Evolutionary conservation across 2,888 invertebrate species (phyloP).

Genomic region (Campoplex nolae): DNA sequence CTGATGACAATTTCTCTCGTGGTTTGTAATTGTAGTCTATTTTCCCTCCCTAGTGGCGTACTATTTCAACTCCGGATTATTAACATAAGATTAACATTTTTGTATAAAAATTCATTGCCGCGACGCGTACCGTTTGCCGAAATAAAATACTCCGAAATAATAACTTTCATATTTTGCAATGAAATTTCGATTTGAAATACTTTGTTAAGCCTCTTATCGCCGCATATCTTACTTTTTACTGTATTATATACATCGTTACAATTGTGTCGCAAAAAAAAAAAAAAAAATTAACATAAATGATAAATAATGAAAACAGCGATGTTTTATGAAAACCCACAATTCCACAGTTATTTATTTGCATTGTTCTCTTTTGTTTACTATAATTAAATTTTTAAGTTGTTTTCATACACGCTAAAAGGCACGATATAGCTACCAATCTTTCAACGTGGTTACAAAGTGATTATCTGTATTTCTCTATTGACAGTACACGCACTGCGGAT

Average conservation of each 20-base stretch:
- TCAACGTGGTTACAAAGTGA: slow-evolving; percentile 83
- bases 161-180: background rate
- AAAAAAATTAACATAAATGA: slow-evolving; percentile 70
- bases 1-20: too few relatives aligned
- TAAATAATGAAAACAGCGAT: slow-evolving; percentile 80
- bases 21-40: too few relatives aligned
- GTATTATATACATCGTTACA: slow-evolving; percentile 78
- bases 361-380: slow-evolving; percentile 75
- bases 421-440: slow-evolving; percentile 83
- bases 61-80: background rate
- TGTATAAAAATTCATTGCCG: too few relatives aligned
- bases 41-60: too few relatives aligned
- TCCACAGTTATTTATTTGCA: slow-evolving; percentile 81
- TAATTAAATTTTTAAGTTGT: slow-evolving; percentile 73
- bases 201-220: background rate
- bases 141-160: background rate
- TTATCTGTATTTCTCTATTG: slow-evolving; percentile 74
- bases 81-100: background rate
- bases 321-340: slow-evolving; percentile 79
- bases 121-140: background rate
- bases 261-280: slow-evolving; percentile 75
- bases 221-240: background rate
- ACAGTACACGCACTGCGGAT: slow-evolving; percentile 72
- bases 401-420: slow-evolving; percentile 83
- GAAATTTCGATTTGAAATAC: background rate